Conservation (phyloP, 2,888 invertebrate species). For the Stegana nigrithorax region DNA sequence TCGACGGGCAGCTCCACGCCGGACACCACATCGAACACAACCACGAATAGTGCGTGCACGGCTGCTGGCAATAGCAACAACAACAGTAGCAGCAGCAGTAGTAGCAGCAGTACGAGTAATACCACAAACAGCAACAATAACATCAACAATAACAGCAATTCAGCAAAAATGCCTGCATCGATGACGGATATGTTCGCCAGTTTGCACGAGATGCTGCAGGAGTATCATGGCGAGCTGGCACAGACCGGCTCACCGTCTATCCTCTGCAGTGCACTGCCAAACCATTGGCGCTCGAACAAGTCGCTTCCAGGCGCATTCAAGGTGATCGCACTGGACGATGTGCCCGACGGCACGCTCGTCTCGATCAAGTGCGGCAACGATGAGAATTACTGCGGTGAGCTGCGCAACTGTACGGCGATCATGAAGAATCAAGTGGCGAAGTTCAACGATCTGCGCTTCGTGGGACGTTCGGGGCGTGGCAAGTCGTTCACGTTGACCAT, state of each 20-base stretch:
- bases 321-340: constrained; percentile 92
- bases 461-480: constrained; percentile 96
- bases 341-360: constrained; percentile 93
- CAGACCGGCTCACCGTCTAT: constrained; percentile 96
- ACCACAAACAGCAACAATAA: constrained; percentile 14
- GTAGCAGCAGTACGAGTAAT: constrained; percentile 21
- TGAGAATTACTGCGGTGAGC: constrained; percentile 95
- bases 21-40: constrained; percentile 32
- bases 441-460: constrained; percentile 98
- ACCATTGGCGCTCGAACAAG: constrained; percentile 98
- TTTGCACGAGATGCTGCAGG: constrained; percentile 83
- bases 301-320: constrained; percentile 96
- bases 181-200: constrained; percentile 82
- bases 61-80: constrained; percentile 19
- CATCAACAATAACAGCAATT: constrained; percentile 59
- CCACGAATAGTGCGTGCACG: background rate
- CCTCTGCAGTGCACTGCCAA: constrained; percentile 91
- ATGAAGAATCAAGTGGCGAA: constrained; percentile 99
- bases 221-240: constrained; percentile 92
- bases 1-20: constrained; percentile 48
- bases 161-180: constrained; percentile 71
- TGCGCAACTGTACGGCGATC: constrained; percentile 91
- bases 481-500: constrained; percentile 97
- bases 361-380: constrained; percentile 97
- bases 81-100: constrained; percentile 23